Base-by-base conservation (phyloP, 2,797 vertebrate genomes). In the Acanthis flammea region DNA sequence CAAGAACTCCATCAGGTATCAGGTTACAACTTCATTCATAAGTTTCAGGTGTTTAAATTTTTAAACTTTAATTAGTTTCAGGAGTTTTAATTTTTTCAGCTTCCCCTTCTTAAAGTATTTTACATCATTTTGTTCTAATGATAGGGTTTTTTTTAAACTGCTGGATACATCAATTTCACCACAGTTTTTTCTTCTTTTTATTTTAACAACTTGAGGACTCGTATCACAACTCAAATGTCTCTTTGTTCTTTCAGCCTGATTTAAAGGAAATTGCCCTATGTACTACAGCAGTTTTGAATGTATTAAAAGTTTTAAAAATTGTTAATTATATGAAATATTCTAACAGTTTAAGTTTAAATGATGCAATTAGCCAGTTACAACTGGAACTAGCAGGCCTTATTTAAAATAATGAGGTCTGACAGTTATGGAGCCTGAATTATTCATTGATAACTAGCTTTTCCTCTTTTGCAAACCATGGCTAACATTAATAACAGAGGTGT, bases 371-470 rank as follows among this genome's bases (percentile, higher is more conserved):
- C 97, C 95, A 94, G 96, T 97, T 98, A 98, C 97, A 97, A 98
- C 96, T 96, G 96, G 83, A 97, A 97, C 95, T 97, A 98, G 97
- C 74, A 97, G 93, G 96, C 94, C 96, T 96, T 97, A 97, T 98
- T 98, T 98, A 98, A 98, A 98, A 98, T 98, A 98, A 98, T 98
- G 97, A 98, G 97, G 96, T 98, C 97, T 98, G 97, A 98, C 97
- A 97, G 98, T 97, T 98, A 97, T 95, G 91, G 96, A 97, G 91
- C 96, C 96, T 98, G 97, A 98, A 98, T 98, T 97, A 98, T 98
- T 98, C 97, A 98, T 97, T 97, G 97, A 97, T 97, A 97, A 98
- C 97, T 96, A 98, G 97, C 90, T 97, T 98, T 97, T 97, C 93
- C 97, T 98, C 96, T 97, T 97, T 96, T 95, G 92, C 95, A 97